Conservation (phyloP, 2,888 invertebrate species). For the Rhogogaster chlorosoma region DNA sequence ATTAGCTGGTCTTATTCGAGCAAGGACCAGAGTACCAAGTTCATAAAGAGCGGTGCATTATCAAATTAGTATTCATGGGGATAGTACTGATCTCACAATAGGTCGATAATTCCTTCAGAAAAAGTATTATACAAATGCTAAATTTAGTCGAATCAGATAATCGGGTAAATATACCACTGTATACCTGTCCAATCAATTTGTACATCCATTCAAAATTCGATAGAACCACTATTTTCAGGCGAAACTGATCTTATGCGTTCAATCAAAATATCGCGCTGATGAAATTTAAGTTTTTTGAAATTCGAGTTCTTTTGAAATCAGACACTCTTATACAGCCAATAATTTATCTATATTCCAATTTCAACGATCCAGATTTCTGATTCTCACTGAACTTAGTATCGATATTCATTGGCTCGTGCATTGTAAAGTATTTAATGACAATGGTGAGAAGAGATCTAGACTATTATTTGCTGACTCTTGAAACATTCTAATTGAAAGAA, state of each 20-base stretch:
- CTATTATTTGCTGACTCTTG: neutral
- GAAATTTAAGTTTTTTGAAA: neutral
- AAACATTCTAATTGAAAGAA: constrained; percentile 12
- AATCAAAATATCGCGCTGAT: neutral
- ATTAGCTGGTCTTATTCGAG: constrained; percentile 15
- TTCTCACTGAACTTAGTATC: constrained; percentile 26
- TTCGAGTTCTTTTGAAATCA: neutral
- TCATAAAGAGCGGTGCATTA: neutral
- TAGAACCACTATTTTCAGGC: neutral
- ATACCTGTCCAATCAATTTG: neutral
- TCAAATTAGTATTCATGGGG: constrained; percentile 23
- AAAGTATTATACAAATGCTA: constrained; percentile 36
- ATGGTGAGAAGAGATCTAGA: neutral
- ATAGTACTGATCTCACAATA: constrained; percentile 31
- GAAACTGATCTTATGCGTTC: neutral
- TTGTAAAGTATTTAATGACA: constrained; percentile 11
- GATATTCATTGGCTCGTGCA: constrained; percentile 45
- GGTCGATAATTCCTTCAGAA: constrained; percentile 18
- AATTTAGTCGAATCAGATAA: constrained; percentile 47
- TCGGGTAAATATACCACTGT: neutral
- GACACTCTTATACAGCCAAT: constrained; percentile 9
- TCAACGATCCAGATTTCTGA: constrained; percentile 10
- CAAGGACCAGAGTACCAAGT: constrained; percentile 20
- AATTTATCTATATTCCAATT: neutral
- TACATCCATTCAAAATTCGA: neutral